Evolutionary conservation across 2,113 vertebrate genomes (phyloP), one percentile per base, ranked within the genome.

Genomic region (Labeo catla): DNA sequence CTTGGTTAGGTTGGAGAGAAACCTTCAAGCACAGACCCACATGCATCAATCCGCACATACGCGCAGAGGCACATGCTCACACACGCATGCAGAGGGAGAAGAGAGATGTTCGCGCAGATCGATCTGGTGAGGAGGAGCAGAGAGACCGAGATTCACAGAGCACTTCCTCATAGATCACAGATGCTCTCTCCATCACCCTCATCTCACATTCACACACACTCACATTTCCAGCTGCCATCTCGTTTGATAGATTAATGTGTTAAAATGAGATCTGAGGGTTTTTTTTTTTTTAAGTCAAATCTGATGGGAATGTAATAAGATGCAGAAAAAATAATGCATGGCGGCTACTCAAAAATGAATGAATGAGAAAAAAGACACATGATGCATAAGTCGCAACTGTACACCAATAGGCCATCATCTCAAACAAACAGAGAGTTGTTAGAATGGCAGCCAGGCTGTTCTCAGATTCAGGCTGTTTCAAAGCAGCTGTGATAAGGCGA

Each of bases 351-450:
- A 57, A 54, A 50, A 52, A 34, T 54, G 8, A 54, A 54, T 10
- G 49, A 23, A 16, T 50, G 23, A 66, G 63, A 61, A 28, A 82
- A 68, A 70, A 52, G 13, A 36, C 12, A 39, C 63, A 52, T 52
- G 80, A 52, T 68, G 63, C 49, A 36, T 68, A 50, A 28, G 63
- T 19, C 45, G 7, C 47, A 36, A 36, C 15, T 66, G 15, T 36
- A 19, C 80, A 36, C 15, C 23, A 52, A 36, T 50, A 82, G 63
- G 23, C 45, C 80, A 70, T 72, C 81, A 8, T 68, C 39, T 3
- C 74, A 74, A 84, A 54, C 43, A 87, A 76, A 84, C 65, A 87
- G 39, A 63, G 65, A 73, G 81, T 9, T 83, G 50, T 83, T 83
- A 23, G 50, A 52, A 70, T 15, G 13, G 13, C 54, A 81, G 54